Conservation (phyloP, 2,888 invertebrate species). For the Parnassius mnemosyne region DNA sequence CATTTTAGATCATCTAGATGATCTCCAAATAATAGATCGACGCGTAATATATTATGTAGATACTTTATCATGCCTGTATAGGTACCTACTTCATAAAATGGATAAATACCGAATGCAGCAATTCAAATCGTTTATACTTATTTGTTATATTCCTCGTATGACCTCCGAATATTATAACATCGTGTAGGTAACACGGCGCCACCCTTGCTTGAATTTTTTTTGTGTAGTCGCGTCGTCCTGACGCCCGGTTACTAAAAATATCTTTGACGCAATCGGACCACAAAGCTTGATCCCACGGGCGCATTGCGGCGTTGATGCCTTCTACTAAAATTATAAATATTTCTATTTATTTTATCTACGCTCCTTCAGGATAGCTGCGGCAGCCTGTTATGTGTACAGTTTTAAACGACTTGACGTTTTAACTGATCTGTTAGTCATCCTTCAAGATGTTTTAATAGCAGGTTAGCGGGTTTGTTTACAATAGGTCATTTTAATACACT, state of each 20-base stretch:
- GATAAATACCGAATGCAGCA: too few relatives aligned
- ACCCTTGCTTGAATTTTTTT: conserved; percentile 66
- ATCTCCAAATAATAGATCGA: background rate
- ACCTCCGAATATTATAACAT: background rate
- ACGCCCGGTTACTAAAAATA: conserved; percentile 68
- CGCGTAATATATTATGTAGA: background rate
- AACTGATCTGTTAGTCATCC: conserved; percentile 15
- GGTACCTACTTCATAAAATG: too few relatives aligned
- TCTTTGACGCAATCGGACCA: conserved; percentile 63
- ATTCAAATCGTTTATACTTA: too few relatives aligned
- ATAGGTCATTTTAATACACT: too few relatives aligned
- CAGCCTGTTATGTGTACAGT: conserved; percentile 46
- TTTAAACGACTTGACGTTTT: conserved; percentile 31
- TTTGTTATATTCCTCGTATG: background rate
- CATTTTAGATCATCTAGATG: background rate
- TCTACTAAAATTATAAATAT: conserved; percentile 68
- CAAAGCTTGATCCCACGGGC: conserved; percentile 60
- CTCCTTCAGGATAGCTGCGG: conserved; percentile 44
- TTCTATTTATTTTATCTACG: conserved; percentile 65
- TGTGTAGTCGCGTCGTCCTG: conserved; percentile 61
- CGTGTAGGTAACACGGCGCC: conserved; percentile 51
- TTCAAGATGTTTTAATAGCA: background rate
- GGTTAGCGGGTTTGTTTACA: too few relatives aligned
- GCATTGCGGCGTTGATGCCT: conserved; percentile 39
- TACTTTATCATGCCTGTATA: background rate